Conservation (phyloP, 2,113 vertebrate species). For the Vanacampus margaritifer region DNA sequence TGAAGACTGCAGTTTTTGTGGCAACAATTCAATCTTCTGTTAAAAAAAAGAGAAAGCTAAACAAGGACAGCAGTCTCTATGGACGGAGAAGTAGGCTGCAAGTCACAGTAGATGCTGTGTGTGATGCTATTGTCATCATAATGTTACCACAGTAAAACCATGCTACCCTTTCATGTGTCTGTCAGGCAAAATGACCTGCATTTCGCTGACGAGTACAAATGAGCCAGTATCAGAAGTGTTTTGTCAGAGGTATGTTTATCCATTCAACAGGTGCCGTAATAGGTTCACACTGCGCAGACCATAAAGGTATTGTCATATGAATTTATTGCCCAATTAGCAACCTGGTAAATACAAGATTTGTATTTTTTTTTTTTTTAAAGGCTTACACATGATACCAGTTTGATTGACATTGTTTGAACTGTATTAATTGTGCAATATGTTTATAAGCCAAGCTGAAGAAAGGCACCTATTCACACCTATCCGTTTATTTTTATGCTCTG, state of each 20-base stretch:
- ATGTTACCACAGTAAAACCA: constrained; percentile 23
- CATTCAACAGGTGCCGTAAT: background rate
- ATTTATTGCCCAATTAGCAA: no score
- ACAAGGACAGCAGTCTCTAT: constrained; percentile 18
- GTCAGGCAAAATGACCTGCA: background rate
- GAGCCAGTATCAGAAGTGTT: background rate
- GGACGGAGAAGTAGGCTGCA: constrained; percentile 5
- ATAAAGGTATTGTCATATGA: no score
- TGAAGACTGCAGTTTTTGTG: constrained; percentile 26
- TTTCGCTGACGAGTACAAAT: background rate
- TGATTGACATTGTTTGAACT: no score
- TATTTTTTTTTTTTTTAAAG: no score
- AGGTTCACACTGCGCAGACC: background rate
- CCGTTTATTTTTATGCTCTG: no score
- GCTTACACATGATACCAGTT: no score
- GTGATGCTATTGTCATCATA: constrained; percentile 3
- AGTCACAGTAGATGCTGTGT: constrained; percentile 9
- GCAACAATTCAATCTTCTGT: constrained; percentile 15
- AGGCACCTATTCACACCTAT: no score
- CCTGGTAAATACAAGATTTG: no score
- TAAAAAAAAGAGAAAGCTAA: constrained; percentile 16
- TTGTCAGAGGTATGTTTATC: background rate
- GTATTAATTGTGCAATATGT: no score
- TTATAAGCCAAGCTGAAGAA: no score
- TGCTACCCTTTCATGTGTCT: background rate